Evolutionary conservation across 2,113 vertebrate species (phyloP).

Genomic region (Egretta garzetta): DNA sequence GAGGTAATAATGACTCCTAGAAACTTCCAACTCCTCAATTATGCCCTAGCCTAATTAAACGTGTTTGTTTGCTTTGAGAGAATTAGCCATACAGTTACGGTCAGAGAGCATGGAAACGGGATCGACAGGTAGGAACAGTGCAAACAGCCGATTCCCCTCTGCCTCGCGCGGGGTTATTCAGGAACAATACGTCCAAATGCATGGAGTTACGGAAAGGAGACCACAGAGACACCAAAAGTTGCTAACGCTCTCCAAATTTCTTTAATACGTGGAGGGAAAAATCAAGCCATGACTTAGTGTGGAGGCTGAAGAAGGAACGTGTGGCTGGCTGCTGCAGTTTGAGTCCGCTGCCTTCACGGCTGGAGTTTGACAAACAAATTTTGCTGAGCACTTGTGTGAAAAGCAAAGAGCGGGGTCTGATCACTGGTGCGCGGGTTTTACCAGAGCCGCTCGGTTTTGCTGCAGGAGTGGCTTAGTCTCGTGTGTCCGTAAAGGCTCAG

Average conservation of each 20-base stretch:
- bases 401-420: rapidly evolving
- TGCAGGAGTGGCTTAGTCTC: background rate
- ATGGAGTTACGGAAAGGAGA: background rate
- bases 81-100: background rate
- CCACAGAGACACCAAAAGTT: background rate
- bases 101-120: background rate
- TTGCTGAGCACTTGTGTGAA: background rate
- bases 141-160: background rate
- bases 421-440: rapidly evolving
- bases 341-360: rapidly evolving
- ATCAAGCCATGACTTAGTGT: background rate
- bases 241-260: background rate
- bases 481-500: background rate
- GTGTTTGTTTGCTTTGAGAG: constrained; percentile 43
- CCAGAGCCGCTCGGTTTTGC: background rate
- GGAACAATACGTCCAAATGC: background rate
- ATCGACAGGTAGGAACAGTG: rapidly evolving
- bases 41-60: constrained; percentile 21
- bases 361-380: background rate
- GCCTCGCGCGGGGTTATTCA: rapidly evolving
- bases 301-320: background rate
- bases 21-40: constrained; percentile 55
- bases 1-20: constrained; percentile 64
- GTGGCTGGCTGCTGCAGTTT: background rate
- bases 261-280: background rate